phyloP scores from a whole-genome alignment of 30 jellyfish, hydroid and myxozoan species.

The Aurelia aurita region DNA sequence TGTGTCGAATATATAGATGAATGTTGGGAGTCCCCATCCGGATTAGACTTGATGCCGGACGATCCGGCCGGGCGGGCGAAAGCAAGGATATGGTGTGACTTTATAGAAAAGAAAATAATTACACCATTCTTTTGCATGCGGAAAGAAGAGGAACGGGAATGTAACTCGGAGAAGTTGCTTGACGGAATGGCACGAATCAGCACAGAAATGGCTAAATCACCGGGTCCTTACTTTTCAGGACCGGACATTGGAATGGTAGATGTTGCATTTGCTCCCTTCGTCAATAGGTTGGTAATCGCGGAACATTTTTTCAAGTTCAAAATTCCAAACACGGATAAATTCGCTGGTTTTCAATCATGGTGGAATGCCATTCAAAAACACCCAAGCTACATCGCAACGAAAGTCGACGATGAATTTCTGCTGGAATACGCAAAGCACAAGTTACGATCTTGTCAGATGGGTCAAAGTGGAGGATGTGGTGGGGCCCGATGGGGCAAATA shows the following conservation, averaged over 20 bases:
- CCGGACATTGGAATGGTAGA: constrained; percentile 56
- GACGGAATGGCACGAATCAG: constrained; percentile 38
- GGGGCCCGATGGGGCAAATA: no score
- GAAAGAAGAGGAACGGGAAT: constrained; percentile 54
- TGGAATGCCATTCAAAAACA: constrained; percentile 57
- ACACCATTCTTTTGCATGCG: constrained; percentile 67
- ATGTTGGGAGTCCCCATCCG: constrained; percentile 60
- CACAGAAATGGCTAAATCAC: constrained; percentile 25
- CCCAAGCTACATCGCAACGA: constrained; percentile 69
- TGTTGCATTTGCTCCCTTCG: constrained; percentile 63
- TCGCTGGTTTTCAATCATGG: constrained; percentile 49
- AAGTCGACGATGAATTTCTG: constrained; percentile 35
- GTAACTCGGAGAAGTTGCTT: constrained; percentile 22
- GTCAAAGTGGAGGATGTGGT: no score
- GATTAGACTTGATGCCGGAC: constrained; percentile 59
- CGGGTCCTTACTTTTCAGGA: constrained; percentile 76
- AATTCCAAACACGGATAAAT: constrained; percentile 59
- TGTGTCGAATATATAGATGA: constrained; percentile 80
- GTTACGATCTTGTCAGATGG: constrained; percentile 21
- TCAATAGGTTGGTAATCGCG: constrained; percentile 43
- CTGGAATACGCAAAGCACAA: constrained; percentile 59
- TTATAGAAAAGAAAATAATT: constrained; percentile 43
- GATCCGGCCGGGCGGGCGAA: constrained; percentile 70
- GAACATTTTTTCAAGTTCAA: constrained; percentile 44
- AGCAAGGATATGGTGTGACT: constrained; percentile 66